phyloP scores from a whole-genome alignment of 2,113 vertebrate species.

The Sinocyclocheilus anophthalmus region DNA sequence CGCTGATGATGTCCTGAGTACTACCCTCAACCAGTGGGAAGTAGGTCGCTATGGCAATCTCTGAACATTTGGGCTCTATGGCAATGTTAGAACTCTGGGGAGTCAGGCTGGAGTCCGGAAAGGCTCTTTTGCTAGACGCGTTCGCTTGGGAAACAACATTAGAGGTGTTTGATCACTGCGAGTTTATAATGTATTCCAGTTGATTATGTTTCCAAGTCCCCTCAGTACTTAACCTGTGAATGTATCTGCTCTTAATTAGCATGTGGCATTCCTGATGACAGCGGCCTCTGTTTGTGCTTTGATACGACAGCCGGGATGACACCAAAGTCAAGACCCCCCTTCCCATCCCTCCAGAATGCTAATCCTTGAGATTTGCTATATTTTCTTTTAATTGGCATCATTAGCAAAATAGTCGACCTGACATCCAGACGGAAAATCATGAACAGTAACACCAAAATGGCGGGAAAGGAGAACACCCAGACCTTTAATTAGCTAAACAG shows the following conservation, averaged over 20 bases:
- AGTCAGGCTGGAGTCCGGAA: background rate
- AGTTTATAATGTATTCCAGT: slow-evolving; percentile 33
- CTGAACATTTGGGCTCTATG: slow-evolving; percentile 34
- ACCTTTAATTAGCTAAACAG: slow-evolving; percentile 59
- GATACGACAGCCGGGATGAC: slow-evolving; percentile 56
- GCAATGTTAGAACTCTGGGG: slow-evolving; percentile 19
- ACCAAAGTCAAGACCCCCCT: slow-evolving; percentile 15
- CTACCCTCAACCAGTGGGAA: slow-evolving; percentile 43
- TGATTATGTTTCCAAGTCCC: slow-evolving; percentile 47
- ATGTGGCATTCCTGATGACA: slow-evolving; percentile 53
- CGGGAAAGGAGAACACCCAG: slow-evolving; percentile 47
- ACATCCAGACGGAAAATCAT: slow-evolving; percentile 65
- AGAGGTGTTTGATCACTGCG: slow-evolving; percentile 57
- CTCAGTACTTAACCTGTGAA: slow-evolving; percentile 66
- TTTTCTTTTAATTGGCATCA: slow-evolving; percentile 78
- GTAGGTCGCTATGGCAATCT: slow-evolving; percentile 32
- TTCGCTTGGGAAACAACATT: slow-evolving; percentile 39
- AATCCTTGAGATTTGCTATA: slow-evolving; percentile 70
- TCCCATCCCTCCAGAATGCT: slow-evolving; percentile 61
- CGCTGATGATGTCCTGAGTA: slow-evolving; percentile 44
- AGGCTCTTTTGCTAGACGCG: background rate
- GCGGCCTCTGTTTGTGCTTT: slow-evolving; percentile 63
- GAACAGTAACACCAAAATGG: slow-evolving; percentile 55
- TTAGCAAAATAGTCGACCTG: slow-evolving; percentile 70
- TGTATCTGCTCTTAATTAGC: slow-evolving; percentile 33